Evolutionary conservation across 2,113 vertebrate genomes (phyloP), one percentile per base, ranked within the genome.

Genomic region (Etheostoma cragini): DNA sequence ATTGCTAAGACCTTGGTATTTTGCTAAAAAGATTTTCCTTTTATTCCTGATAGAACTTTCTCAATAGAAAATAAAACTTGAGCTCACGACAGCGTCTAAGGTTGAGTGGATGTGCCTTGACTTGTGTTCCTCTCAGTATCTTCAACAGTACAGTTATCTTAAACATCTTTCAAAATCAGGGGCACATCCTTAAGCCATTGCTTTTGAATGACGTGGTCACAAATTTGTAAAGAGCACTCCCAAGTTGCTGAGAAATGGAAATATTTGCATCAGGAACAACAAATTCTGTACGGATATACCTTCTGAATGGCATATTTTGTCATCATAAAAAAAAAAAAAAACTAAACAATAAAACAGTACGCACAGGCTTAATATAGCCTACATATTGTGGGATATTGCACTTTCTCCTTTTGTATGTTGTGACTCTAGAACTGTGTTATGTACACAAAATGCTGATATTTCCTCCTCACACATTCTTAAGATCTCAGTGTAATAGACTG

Each of bases 401-500:
- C 33, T 77, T 75, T 77, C 10, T 85, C 62, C 57, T 80, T 86
- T 86, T 87, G 56, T 63, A 50, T 83, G 38, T 72, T 21, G 46
- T 53, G 62, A 30, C 62, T 87, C 53, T 56, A 66, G 76, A 87
- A 90, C 73, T 80, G 76, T 66, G 60, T 84, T 89, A 89, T 77
- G 68, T 87, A 66, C 72, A 73, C 73, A 78, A 87, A 86, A 75
- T 72, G 53, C 35, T 83, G 68, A 80, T 87, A 87, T 87, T 84
- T 85, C 66, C 63, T 76, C 62, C 21, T 62, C 72, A 62, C 70
- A 77, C 78, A 84, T 82, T 84, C 79, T 76, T 71, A 71, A 83
- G 80, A 82, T 88, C 77, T 84, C 52, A 26, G 53, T 80, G 77
- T 88, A 92, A 85, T 66, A 90, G 81, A 83, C 83, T 72, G 61